phyloP scores from a whole-genome alignment of 2,797 vertebrate genomes.

The Chanos chanos region DNA sequence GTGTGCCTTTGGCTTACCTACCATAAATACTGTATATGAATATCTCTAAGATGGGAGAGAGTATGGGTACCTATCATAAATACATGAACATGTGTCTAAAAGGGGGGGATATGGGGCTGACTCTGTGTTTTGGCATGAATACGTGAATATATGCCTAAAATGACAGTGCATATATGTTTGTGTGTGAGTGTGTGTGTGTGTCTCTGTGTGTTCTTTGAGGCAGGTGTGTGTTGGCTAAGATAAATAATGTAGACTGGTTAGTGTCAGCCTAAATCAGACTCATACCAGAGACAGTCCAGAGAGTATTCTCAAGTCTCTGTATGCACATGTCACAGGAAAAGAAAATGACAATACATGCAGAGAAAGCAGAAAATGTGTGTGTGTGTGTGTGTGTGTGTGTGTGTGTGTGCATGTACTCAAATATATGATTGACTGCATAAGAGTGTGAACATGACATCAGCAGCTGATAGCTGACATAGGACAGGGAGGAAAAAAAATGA shows the following conservation, averaged over 20 bases:
- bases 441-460: constrained; percentile 2
- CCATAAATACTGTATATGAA: constrained; percentile 13
- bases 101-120: constrained; percentile 11
- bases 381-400: background rate
- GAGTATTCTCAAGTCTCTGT: background rate
- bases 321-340: too few species aligned
- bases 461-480: constrained; percentile 2
- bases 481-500: too few species aligned
- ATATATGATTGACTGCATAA: constrained; percentile 5
- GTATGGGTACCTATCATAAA: constrained; percentile 24
- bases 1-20: constrained; percentile 6
- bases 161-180: too few species aligned
- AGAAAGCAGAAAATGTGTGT: too few species aligned
- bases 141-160: constrained; percentile 32
- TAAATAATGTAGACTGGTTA: constrained; percentile 25
- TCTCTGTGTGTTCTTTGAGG: too few species aligned
- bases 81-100: constrained; percentile 27
- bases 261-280: constrained; percentile 31
- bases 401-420: background rate
- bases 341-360: too few species aligned
- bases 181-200: too few species aligned
- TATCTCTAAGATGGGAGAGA: background rate
- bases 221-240: constrained; percentile 10
- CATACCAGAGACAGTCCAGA: constrained; percentile 21
- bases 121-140: constrained; percentile 32